Percentiles rank a stretch among this genome's conserved stretches.
Evolutionary conservation across 2,113 vertebrate species (phyloP).

Genomic region (Sander lucioperca): DNA sequence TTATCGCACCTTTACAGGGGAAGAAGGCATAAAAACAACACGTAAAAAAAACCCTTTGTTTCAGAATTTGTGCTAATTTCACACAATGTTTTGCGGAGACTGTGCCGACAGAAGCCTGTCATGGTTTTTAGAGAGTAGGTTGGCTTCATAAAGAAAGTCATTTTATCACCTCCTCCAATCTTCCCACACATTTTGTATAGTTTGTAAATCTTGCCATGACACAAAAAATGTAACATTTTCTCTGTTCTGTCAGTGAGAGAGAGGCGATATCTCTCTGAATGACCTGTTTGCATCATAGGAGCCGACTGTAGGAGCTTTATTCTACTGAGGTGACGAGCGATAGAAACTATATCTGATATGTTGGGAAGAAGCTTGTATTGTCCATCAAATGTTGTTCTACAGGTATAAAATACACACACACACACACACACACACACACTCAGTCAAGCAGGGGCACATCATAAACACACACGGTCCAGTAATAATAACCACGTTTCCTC

Average conservation of each 20-base stretch:
- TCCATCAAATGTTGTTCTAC: conserved; percentile 60
- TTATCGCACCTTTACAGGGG: background rate
- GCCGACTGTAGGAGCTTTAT: background rate
- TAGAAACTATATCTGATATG: conserved; percentile 29
- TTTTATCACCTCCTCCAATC: background rate
- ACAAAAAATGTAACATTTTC: background rate
- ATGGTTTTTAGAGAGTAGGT: background rate
- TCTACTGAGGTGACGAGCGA: conserved; percentile 6
- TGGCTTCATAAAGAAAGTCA: background rate
- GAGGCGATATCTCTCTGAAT: background rate
- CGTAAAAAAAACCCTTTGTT: background rate
- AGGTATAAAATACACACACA: conserved; percentile 58
- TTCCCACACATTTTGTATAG: background rate
- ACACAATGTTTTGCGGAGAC: background rate
- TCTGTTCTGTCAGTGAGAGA: background rate
- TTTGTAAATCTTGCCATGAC: background rate
- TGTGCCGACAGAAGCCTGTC: background rate
- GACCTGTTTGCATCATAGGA: background rate
- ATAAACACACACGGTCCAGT: conserved; percentile 22
- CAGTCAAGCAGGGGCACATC: conserved; percentile 18
- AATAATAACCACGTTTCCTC: background rate
- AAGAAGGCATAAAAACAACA: background rate
- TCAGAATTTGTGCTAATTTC: background rate
- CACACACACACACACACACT: conserved; percentile 3
- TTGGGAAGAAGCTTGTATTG: conserved; percentile 46